Evolutionary conservation across 1,140 invertebrate genomes (phyloP).

Genomic region (Physella acuta): DNA sequence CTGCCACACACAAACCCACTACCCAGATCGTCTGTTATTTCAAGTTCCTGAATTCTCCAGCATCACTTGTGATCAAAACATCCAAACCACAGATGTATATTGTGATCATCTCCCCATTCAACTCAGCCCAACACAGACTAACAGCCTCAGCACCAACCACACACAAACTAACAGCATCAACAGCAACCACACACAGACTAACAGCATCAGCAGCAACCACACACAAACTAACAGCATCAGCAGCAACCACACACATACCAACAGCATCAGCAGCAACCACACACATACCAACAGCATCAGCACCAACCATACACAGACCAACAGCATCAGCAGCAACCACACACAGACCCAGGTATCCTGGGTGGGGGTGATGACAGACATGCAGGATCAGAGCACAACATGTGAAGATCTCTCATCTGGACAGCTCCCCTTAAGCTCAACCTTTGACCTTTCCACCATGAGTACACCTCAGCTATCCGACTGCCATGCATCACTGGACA

Average conservation of each 20-base stretch:
- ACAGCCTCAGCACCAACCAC: not conserved
- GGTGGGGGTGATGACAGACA: not conserved
- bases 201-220: no score
- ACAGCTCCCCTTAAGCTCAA: not conserved
- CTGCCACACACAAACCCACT: no score
- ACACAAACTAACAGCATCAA: slow-evolving; percentile 13
- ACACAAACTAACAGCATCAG: no score
- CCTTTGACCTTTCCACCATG: not conserved
- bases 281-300: no score
- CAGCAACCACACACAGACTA: no score
- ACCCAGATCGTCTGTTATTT: no score
- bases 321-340: not conserved
- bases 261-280: no score
- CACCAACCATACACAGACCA: no score
- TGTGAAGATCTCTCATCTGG: no score
- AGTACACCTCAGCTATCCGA: not conserved
- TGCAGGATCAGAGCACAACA: slow-evolving; percentile 5
- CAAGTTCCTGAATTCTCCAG: no score
- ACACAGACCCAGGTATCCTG: not conserved
- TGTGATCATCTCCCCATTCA: not conserved
- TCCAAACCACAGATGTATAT: not conserved
- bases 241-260: no score
- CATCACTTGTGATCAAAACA: slow-evolving; percentile 2
- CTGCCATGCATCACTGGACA: not conserved
- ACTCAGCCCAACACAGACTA: not conserved